phyloP scores from a whole-genome alignment of 2,888 invertebrate species.

The Eumacrocentrus americanus region DNA sequence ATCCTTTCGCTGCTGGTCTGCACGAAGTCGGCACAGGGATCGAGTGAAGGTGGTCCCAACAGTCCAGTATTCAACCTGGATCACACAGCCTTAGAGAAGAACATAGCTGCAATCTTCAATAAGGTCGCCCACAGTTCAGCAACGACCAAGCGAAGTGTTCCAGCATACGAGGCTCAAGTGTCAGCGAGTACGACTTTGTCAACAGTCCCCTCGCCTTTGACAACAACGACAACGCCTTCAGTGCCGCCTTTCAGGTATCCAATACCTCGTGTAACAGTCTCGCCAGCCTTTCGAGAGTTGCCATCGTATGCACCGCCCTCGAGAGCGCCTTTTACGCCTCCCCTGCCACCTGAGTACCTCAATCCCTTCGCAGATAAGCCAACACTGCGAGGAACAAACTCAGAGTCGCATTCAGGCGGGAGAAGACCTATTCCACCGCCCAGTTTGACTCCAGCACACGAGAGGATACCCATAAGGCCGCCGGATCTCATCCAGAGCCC shows the following conservation, averaged over 20 bases:
- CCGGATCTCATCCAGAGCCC: constrained; percentile 64
- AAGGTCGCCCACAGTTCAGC: constrained; percentile 74
- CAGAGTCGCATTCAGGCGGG: constrained; percentile 60
- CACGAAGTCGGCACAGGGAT: constrained; percentile 32
- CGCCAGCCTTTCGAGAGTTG: constrained; percentile 67
- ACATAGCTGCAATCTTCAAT: constrained; percentile 72
- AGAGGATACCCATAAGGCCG: constrained; percentile 81
- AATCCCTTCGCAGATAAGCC: constrained; percentile 91
- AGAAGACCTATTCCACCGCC: constrained; percentile 84
- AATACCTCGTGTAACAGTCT: constrained; percentile 48
- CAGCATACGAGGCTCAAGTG: constrained; percentile 66
- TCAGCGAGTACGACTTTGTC: constrained; percentile 66
- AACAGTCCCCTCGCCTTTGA: constrained; percentile 69
- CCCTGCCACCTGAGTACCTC: constrained; percentile 80
- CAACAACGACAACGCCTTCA: constrained; percentile 61
- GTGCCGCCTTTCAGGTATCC: constrained; percentile 42
- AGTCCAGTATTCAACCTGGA: constrained; percentile 62
- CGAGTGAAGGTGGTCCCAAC: constrained; percentile 54
- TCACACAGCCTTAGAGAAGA: constrained; percentile 69
- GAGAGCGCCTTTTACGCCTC: constrained; percentile 79
- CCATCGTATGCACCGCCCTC: constrained; percentile 86
- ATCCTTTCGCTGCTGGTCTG: constrained; percentile 25
- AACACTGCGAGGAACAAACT: constrained; percentile 77
- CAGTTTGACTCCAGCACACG: constrained; percentile 80
- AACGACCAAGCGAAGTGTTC: constrained; percentile 73